Conservation (phyloP, 2,888 invertebrate genomes). For the Ormyrus pomaceus region DNA sequence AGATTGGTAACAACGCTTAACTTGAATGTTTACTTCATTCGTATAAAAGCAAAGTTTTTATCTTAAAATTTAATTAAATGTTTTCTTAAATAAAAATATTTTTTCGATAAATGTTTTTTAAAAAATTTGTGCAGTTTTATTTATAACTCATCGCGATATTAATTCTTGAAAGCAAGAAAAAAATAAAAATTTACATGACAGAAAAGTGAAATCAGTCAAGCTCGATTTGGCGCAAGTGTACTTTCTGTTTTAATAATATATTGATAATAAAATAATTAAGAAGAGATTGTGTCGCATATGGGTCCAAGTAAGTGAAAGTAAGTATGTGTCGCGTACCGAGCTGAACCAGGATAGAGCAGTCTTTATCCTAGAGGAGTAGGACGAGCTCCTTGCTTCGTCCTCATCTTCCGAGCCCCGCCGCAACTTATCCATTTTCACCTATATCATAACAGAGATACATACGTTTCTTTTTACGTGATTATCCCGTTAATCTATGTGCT, state of each 20-base stretch:
- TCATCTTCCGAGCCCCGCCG: conserved; percentile 73
- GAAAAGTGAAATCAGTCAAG: conserved; percentile 32
- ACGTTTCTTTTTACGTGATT: conserved; percentile 51
- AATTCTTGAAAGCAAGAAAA: no score
- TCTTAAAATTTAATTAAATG: background rate
- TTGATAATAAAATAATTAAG: conserved; percentile 57
- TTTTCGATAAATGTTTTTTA: background rate
- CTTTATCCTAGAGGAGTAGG: conserved; percentile 73
- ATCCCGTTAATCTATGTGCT: conserved; percentile 38
- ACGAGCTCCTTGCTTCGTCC: conserved; percentile 70
- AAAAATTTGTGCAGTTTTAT: background rate
- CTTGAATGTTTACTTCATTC: no score
- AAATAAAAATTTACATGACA: background rate
- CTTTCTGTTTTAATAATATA: conserved; percentile 24
- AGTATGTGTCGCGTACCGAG: conserved; percentile 75
- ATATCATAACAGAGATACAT: conserved; percentile 74
- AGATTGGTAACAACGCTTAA: background rate
- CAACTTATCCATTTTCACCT: conserved; percentile 75
- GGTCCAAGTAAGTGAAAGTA: conserved; percentile 71
- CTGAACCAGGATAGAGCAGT: conserved; percentile 73
- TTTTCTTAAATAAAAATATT: conserved; percentile 16
- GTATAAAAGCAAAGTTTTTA: background rate
- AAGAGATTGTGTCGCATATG: conserved; percentile 69
- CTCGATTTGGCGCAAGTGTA: conserved; percentile 26
- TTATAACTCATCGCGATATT: no score